Base-by-base conservation (phyloP, 2,113 vertebrate genomes). In the Larimichthys crocea region DNA sequence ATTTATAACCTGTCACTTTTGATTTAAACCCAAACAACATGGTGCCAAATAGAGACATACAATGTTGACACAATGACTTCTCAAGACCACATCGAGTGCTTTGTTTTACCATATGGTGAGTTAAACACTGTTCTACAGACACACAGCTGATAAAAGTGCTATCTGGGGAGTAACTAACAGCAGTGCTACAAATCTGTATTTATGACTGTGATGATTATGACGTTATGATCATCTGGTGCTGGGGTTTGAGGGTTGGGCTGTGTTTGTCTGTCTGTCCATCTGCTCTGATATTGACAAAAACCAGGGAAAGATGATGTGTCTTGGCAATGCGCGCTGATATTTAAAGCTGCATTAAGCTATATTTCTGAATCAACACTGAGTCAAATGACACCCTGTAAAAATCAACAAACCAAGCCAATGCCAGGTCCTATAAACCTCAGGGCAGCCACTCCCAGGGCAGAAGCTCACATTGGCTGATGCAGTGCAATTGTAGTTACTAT, bases 331-430 rank as follows among this genome's bases (percentile, higher is more conserved):
- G 57, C 80, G 46, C 62, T 24, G 63, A 65, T 72, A 70, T 75
- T 84, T 84, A 59, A 82, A 76, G 62, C 77, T 17, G 57, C 59
- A 73, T 81, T 83, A 79, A 76, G 72, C 17, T 55, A 26, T 74
- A 84, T 72, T 77, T 83, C 78, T 78, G 66, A 74, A 87, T 79
- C 65, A 87, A 74, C 74, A 84, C 9, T 49, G 55, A 79, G 61
- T 80, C 20, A 64, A 86, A 76, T 53, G 68, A 73, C 72, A 71
- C 44, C 65, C 53, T 68, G 56, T 86, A 79, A 89, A 83, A 86
- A 76, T 83, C 85, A 91, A 86, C 80, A 79, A 84, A 77, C 70
- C 80, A 79, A 56, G 64, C 71, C 63, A 67, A 52, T 82, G 64
- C 48, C 69, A 75, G 60, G 62, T 55, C 63, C 61, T 56, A 74